Conservation (phyloP, 2,888 invertebrate species). For the Amiota communis region DNA sequence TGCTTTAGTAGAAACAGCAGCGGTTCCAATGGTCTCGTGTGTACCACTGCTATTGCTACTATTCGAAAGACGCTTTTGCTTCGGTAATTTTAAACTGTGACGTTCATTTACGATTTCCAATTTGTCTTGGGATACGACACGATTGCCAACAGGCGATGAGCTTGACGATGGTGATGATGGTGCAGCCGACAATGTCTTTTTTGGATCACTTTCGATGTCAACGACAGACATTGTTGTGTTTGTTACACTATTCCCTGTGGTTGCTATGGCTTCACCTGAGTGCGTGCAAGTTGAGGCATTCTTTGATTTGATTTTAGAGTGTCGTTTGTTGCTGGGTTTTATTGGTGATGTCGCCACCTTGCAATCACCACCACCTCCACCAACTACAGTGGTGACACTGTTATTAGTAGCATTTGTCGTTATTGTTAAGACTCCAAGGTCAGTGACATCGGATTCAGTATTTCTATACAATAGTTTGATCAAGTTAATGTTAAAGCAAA, state of each 20-base stretch:
- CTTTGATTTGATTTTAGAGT: conserved; percentile 64
- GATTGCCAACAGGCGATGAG: conserved; percentile 37
- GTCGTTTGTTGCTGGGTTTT: conserved; percentile 68
- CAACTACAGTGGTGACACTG: background rate
- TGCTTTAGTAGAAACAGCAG: background rate
- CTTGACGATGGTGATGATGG: conserved; percentile 38
- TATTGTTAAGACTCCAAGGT: conserved; percentile 65
- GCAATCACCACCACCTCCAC: conserved; percentile 52
- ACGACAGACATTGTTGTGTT: conserved; percentile 45
- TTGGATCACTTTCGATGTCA: conserved; percentile 51
- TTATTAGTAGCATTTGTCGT: conserved; percentile 56
- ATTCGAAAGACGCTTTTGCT: conserved; percentile 50
- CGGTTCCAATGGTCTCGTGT: background rate
- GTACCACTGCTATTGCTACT: conserved; percentile 42
- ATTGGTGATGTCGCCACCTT: conserved; percentile 67
- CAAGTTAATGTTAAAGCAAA: background rate
- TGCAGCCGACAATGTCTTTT: conserved; percentile 39
- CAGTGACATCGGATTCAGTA: conserved; percentile 74
- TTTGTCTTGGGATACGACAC: conserved; percentile 71
- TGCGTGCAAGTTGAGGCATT: conserved; percentile 65
- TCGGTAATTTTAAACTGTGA: conserved; percentile 59
- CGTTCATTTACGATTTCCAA: conserved; percentile 79
- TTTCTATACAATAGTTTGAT: background rate
- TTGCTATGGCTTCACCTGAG: conserved; percentile 53
- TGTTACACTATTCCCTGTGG: conserved; percentile 47